Evolutionary conservation across 2,888 invertebrate species (phyloP), one percentile per base, ranked within the genome.

Genomic region (Dinocampus coccinellae): DNA sequence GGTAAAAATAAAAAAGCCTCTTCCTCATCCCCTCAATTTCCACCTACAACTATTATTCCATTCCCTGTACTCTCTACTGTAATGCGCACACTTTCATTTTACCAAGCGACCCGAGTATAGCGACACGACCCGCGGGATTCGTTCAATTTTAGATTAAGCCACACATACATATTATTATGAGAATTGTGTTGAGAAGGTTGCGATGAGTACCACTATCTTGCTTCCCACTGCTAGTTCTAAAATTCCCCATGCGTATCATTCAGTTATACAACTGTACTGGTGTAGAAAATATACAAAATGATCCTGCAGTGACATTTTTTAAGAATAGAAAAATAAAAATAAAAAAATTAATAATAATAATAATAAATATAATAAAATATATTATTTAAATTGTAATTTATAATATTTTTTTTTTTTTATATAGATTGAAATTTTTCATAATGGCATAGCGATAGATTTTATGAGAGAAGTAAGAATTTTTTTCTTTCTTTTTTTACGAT

Each of bases 111-210:
- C 58, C 39, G 26, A 26, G n/a, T 52, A 36, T 33, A 53, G 61
- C 61, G 61, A 70, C 70, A 67, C 69, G 55, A 77, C 78, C 77
- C 62, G 64, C n/a, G 84, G 83, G 81, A 82, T 84, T 82, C 79
- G 81, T 82, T 83, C 82, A 82, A 82, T 84, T 84, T 81, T 79
- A 82, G 80, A 80, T 80, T 78, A 79, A 81, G 75, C 79, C 77
- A 69, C 74, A 71, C 72, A 67, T 70, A 75, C 7, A 73, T 53
- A 36, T 60, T 69, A 69, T 73, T 57, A 68, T 61, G 65, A 58
- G 63, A 65, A 57, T 67, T 36, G 63, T 39, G 52, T 26, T 57
- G 33, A 36, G 60, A 60, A 7, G 34, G 33, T 33, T 47, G 36
- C 22, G 13, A 36, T 29, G 39, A 65, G 47, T 24, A n/a, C n/a